phyloP scores from a whole-genome alignment of 2,888 invertebrate species.

The Lycaena phlaeas region DNA sequence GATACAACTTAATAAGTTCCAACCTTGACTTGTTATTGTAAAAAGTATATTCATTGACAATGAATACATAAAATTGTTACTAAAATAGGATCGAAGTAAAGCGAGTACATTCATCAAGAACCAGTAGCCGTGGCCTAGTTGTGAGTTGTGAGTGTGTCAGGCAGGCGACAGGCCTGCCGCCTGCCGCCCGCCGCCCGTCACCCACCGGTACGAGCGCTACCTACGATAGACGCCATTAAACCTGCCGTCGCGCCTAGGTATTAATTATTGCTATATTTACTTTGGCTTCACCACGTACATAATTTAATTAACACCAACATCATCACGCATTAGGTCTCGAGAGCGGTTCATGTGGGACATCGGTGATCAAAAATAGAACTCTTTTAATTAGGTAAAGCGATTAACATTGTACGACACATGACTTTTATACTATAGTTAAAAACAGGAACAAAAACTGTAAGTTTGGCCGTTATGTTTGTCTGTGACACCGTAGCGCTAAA shows the following conservation, averaged over 20 bases:
- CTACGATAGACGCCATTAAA: slow-evolving; percentile 25
- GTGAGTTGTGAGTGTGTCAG: slow-evolving; percentile 32
- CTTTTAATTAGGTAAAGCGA: background rate
- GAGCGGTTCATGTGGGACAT: background rate
- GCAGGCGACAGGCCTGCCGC: too few species aligned
- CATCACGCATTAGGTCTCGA: background rate
- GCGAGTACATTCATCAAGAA: slow-evolving; percentile 31
- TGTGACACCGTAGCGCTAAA: too few species aligned
- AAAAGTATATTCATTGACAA: slow-evolving; percentile 3
- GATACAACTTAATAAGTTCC: too few species aligned
- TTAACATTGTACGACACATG: too few species aligned
- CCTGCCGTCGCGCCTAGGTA: slow-evolving; percentile 6
- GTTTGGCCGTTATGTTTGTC: too few species aligned
- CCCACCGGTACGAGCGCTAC: slow-evolving; percentile 22
- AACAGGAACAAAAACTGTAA: too few species aligned
- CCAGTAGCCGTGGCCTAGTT: slow-evolving; percentile 53
- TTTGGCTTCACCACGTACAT: slow-evolving; percentile 2
- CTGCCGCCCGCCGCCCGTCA: slow-evolving; percentile 23
- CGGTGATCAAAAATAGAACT: background rate
- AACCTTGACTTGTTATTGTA: slow-evolving; percentile 5
- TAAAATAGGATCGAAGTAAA: slow-evolving; percentile 14
- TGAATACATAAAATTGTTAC: slow-evolving; percentile 17
- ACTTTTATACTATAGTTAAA: too few species aligned
- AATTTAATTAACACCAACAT: slow-evolving; percentile 4
- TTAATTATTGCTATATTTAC: background rate